Evolutionary conservation across 64 coral and sea anemone genomes (phyloP).

Genomic region (Hydrozoanthus tunicans): DNA sequence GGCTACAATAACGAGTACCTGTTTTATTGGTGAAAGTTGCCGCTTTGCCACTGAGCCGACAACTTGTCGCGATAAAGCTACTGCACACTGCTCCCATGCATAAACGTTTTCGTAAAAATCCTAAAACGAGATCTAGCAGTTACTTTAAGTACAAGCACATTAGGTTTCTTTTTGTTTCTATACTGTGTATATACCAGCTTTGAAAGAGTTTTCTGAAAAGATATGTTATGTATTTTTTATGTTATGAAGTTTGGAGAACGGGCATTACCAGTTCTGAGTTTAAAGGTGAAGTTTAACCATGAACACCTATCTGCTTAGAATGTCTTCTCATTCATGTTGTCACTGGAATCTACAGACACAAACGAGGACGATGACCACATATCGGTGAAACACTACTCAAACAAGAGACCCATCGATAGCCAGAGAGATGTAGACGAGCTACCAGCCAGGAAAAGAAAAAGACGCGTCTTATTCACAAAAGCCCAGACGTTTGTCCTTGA

Average conservation of each 20-base stretch:
- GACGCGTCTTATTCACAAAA: conserved; percentile 65
- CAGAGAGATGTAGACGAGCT: conserved; percentile 35
- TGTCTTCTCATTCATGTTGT: neutral
- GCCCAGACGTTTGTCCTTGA: conserved; percentile 65
- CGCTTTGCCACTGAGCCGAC: neutral
- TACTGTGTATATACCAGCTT: neutral
- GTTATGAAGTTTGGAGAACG: neutral
- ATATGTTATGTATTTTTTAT: neutral
- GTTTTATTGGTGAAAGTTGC: conserved; percentile 1
- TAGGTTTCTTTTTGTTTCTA: neutral
- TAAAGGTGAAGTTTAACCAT: neutral
- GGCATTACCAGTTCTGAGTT: neutral
- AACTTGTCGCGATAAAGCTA: neutral
- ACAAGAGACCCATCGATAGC: neutral
- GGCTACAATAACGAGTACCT: conserved; percentile 16
- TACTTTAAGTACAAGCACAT: neutral
- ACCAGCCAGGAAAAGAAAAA: conserved; percentile 44
- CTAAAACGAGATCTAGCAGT: neutral
- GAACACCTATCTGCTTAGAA: neutral
- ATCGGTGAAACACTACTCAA: conserved; percentile 2
- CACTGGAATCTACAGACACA: conserved; percentile 7
- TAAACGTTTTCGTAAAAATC: neutral
- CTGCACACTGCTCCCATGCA: neutral
- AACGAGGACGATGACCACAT: conserved; percentile 5
- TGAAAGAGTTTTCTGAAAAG: neutral